These are phyloP conservation scores for Spicauda simplicius DNA, from an alignment of 2,888 invertebrate species.

Conservation along the genomic window DNA sequence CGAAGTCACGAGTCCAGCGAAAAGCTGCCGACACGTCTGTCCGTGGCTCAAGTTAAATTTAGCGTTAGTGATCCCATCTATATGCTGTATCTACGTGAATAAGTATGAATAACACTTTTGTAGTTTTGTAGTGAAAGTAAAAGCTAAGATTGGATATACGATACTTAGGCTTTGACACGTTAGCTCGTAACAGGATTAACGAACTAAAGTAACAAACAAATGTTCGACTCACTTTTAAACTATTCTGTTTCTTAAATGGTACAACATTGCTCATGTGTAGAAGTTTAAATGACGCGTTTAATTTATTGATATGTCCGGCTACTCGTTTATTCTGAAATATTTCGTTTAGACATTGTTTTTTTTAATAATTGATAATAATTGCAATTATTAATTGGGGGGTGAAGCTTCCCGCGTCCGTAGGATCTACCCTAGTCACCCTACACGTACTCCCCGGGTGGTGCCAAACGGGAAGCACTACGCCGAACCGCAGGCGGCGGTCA, in stretches of 20 bases:
- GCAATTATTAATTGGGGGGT: too few species aligned
- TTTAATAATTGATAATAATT: too few species aligned
- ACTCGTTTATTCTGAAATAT: not conserved
- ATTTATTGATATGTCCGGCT: not conserved
- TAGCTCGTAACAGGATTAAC: constrained; percentile 25
- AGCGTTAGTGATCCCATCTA: constrained; percentile 79
- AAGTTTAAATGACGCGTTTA: not conserved
- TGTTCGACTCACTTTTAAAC: not conserved
- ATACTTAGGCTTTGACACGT: constrained; percentile 17
- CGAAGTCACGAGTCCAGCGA: constrained; percentile 57
- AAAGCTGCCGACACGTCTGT: constrained; percentile 65
- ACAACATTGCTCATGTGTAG: not conserved
- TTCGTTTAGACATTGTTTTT: too few species aligned
- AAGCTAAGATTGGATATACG: constrained; percentile 49
- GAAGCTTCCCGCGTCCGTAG: too few species aligned
- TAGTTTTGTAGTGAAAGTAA: constrained; percentile 57
- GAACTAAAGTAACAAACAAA: constrained; percentile 21
- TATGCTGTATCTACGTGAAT: constrained; percentile 42
- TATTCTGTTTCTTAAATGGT: not conserved
- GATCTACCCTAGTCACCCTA: too few species aligned
- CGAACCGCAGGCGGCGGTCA: too few species aligned
- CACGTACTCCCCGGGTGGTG: too few species aligned
- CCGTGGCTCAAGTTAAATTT: constrained; percentile 73
- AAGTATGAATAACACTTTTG: constrained; percentile 45
- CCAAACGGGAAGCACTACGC: too few species aligned